phyloP scores from a whole-genome alignment of 2,888 invertebrate species.

The Pristionchus arcanus region DNA sequence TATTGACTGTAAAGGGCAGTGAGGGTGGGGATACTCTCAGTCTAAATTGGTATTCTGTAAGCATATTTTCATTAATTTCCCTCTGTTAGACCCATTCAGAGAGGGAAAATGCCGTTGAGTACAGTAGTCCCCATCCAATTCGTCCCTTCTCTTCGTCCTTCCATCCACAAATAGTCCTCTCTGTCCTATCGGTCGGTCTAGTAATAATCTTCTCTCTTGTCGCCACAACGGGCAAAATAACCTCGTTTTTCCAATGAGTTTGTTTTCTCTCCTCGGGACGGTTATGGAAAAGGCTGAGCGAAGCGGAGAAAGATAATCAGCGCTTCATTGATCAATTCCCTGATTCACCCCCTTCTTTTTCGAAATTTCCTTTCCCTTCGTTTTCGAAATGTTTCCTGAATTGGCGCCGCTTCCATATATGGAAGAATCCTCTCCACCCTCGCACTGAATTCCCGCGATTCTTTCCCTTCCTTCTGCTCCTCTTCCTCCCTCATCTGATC shows the following conservation, averaged over 20 bases:
- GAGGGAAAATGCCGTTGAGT: too few relatives aligned
- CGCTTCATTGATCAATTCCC: neutral
- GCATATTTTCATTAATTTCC: too few relatives aligned
- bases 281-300: neutral
- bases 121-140: neutral
- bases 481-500: neutral
- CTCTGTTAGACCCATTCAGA: too few relatives aligned
- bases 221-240: neutral
- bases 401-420: neutral
- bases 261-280: neutral
- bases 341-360: neutral
- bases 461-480: neutral
- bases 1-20: slow-evolving; percentile 22
- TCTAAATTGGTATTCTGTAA: too few relatives aligned
- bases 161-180: slow-evolving; percentile 8
- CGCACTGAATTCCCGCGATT: slow-evolving; percentile 18
- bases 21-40: neutral
- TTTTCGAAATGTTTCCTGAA: neutral
- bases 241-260: neutral
- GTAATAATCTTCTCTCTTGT: neutral
- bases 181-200: neutral
- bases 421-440: neutral
- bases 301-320: neutral
- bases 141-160: neutral
- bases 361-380: neutral